Base-by-base conservation (phyloP, 2,797 vertebrate genomes). In the Bryconaethiops microstoma region DNA sequence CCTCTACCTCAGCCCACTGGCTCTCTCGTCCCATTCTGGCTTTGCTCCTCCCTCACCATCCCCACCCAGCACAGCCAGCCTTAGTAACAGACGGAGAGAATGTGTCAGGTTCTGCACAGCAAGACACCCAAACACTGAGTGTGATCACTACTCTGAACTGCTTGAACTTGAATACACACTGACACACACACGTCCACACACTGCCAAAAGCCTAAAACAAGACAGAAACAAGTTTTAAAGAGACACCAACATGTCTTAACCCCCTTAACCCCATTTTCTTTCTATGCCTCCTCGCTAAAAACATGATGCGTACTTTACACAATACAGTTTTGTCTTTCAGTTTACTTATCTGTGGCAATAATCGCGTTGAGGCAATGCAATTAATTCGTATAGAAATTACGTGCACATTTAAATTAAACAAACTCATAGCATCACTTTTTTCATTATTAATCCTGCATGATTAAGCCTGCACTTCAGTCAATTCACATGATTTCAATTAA, bases 1-100 rank as follows among this genome's bases (percentile, higher is more conserved):
- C 65, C 69, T 29, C 23, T 19, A 23, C 57, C 40, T 65, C 60
- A 72, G 21, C 64, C 48, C 52, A 45, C 42, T 48, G 14, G 7
- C 45, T 76, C n/a, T 54, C 48, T 21, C 67, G 39, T 65, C 64
- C 64, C 62, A 78, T 65, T 59, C 75, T 73, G 54, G 17, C 1
- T 8, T 21, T 48, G 70, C 78, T 29, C 48, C 78, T 45, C 78
- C 68, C 45, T 7, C 14, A 10, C 17, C 13, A 9, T 10, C 40
- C 35, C 40, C 21, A 16, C 8, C 25, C 72, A 7, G 16, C 8
- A 39, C 23, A 76, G 35, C 14, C 45, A 63, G 9, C 25, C 16
- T 50, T 69, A 54, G 5, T 16, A 23, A 62, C 23, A 9, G 55
- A 42, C 19, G 17, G 35, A 76, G 72, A 54, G n/a, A n/a, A 76